phyloP scores from a whole-genome alignment of 1,140 invertebrate genomes.

The Sycophaga agraensis region DNA sequence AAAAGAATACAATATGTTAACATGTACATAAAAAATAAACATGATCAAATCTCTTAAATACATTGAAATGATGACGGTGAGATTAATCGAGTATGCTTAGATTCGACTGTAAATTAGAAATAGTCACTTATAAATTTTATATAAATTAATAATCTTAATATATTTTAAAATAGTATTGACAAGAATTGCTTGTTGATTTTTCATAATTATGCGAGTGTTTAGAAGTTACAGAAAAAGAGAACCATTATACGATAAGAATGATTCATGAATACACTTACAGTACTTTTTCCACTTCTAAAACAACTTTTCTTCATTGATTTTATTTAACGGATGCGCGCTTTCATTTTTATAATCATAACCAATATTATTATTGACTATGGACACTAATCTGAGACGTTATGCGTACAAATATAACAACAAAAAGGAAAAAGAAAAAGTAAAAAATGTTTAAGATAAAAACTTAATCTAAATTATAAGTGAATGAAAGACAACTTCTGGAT shows the following conservation, averaged over 20 bases:
- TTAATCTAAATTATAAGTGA: not conserved
- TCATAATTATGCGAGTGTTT: not conserved
- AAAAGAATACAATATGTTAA: too few relatives aligned
- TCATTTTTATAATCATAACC: constrained; percentile 1
- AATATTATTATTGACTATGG: constrained; percentile 11
- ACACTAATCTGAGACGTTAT: constrained; percentile 7
- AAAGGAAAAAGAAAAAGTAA: constrained; percentile 5
- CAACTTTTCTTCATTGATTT: too few relatives aligned
- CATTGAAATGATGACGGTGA: not conserved
- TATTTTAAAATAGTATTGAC: not conserved
- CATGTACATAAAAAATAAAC: constrained; percentile 6
- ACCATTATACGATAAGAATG: not conserved
- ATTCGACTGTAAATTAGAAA: not conserved
- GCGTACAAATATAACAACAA: constrained; percentile 7
- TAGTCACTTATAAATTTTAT: not conserved
- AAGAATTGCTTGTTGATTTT: not conserved
- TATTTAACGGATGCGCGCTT: too few relatives aligned
- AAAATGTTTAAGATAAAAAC: not conserved
- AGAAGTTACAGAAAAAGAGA: not conserved
- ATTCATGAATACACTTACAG: too few relatives aligned
- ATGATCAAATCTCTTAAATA: not conserved
- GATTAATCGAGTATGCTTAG: not conserved
- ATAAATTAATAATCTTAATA: not conserved
- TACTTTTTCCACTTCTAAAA: not conserved
- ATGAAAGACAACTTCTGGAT: constrained; percentile 9